Evolutionary conservation across 2,888 invertebrate genomes (phyloP).

Genomic region (Lasius platythorax): DNA sequence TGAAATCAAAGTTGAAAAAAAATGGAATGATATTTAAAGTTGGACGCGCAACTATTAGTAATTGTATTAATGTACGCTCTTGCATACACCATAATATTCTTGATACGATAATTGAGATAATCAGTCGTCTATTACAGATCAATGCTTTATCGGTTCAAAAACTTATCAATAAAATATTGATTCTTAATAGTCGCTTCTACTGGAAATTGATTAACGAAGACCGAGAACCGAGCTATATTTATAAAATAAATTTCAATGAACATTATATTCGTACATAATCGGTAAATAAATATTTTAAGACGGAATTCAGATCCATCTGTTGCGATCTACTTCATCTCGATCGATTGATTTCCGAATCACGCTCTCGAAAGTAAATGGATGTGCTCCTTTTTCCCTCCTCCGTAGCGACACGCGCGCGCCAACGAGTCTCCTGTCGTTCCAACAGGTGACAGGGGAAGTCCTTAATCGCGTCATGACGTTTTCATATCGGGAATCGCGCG

Average conservation of each 20-base stretch:
- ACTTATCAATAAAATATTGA: constrained; percentile 14
- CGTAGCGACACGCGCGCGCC: constrained; percentile 62
- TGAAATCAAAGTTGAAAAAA: constrained; percentile 4
- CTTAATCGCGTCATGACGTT: constrained; percentile 79
- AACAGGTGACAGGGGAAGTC: constrained; percentile 77
- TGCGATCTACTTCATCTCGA: neutral
- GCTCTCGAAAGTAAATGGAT: constrained; percentile 40
- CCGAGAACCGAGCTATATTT: neutral
- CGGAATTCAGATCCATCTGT: neutral
- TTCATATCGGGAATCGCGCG: constrained; percentile 77
- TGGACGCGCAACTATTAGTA: neutral
- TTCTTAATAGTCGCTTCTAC: neutral
- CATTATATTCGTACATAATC: neutral
- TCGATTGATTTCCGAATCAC: constrained; percentile 45
- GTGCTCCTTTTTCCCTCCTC: constrained; percentile 1
- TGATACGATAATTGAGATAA: neutral
- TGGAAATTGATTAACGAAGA: neutral
- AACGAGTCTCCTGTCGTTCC: constrained; percentile 70
- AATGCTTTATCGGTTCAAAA: neutral
- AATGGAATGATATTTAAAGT: neutral
- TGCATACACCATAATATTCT: neutral
- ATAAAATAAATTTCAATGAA: neutral
- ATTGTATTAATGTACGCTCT: neutral
- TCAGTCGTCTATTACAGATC: neutral
- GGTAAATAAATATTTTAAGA: neutral